These are phyloP conservation scores for Lycodopsis pacificus DNA, from an alignment of 2,797 vertebrate species.

Conservation along the genomic window DNA sequence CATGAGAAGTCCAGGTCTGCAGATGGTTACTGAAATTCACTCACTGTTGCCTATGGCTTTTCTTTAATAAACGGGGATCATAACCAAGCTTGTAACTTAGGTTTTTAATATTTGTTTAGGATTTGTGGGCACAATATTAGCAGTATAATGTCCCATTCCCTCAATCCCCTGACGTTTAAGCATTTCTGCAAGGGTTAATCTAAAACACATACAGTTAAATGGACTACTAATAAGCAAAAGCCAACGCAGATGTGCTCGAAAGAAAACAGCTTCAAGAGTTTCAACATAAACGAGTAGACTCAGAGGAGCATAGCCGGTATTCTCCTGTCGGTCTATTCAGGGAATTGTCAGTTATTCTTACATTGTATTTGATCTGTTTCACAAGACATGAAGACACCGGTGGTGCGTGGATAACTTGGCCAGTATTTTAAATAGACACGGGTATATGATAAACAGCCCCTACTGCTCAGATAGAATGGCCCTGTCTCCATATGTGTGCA, in stretches of 20 bases:
- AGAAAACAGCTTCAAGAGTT: constrained; percentile 23
- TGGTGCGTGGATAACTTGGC: constrained; percentile 9
- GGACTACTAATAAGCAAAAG: not conserved
- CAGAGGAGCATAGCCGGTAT: not conserved
- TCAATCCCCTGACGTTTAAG: constrained; percentile 17
- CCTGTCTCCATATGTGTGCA: constrained; percentile 1
- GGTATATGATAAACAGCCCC: constrained; percentile 18
- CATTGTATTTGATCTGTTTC: constrained; percentile 12
- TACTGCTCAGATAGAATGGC: constrained; percentile 10
- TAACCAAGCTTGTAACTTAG: constrained; percentile 27
- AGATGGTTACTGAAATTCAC: not conserved
- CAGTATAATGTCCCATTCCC: not conserved
- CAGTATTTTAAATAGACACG: constrained; percentile 17
- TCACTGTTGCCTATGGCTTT: constrained; percentile 8
- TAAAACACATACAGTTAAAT: constrained; percentile 32
- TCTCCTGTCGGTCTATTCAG: constrained; percentile 16
- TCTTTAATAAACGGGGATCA: constrained; percentile 36
- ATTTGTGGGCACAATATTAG: constrained; percentile 11
- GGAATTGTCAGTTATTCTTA: not conserved
- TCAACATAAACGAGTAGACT: constrained; percentile 13
- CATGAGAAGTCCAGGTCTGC: not conserved
- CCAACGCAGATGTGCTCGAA: not conserved
- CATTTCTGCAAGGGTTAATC: constrained; percentile 38
- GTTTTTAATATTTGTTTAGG: constrained; percentile 38
- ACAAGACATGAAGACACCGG: constrained; percentile 13